phyloP scores from a whole-genome alignment of 2,797 vertebrate species.

The Coluber constrictor region DNA sequence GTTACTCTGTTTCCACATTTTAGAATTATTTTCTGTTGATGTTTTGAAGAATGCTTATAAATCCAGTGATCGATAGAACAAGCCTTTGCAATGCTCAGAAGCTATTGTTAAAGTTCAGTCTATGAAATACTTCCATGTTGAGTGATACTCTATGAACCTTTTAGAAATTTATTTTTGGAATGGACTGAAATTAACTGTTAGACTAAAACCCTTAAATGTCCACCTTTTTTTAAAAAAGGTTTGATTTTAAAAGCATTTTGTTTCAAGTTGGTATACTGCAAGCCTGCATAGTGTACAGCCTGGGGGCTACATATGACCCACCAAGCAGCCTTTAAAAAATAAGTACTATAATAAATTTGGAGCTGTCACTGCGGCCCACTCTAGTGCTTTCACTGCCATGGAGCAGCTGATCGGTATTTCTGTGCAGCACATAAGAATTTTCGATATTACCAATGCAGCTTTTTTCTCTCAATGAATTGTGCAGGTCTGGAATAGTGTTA shows the following conservation, averaged over 20 bases:
- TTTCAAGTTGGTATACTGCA: neutral
- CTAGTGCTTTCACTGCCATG: neutral
- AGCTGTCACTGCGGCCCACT: neutral
- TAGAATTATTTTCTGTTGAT: slow-evolving; percentile 7
- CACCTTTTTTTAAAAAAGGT: neutral
- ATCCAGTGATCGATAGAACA: neutral
- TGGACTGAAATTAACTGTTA: neutral
- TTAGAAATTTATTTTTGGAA: neutral
- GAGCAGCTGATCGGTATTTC: neutral
- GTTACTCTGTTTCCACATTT: neutral
- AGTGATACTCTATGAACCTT: neutral
- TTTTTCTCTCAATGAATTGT: neutral
- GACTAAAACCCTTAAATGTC: neutral
- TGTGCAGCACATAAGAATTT: neutral
- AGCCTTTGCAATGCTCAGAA: neutral
- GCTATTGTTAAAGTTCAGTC: neutral
- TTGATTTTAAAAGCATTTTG: neutral
- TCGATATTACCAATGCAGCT: neutral
- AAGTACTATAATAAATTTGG: neutral
- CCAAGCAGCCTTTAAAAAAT: neutral
- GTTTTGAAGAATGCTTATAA: neutral
- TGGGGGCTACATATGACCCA: neutral
- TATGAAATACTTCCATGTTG: neutral
- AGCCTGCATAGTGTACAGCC: neutral
- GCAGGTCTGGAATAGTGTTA: neutral